Evolutionary conservation across 2,888 invertebrate species (phyloP), one percentile per base, ranked within the genome.

Genomic region (Acronicta aceris): DNA sequence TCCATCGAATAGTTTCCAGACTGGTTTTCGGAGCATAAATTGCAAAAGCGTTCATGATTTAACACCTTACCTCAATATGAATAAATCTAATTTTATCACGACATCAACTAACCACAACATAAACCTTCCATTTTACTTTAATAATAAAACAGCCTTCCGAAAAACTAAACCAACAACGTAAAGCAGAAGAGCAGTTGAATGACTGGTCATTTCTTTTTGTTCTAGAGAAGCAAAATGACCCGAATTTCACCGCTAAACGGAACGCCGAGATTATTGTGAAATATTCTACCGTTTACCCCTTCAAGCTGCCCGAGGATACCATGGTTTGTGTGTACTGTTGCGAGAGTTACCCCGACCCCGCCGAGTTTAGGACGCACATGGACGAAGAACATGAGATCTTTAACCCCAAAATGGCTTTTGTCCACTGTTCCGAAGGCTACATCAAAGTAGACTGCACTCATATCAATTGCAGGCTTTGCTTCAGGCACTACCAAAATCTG

Each of bases 191-290:
- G 59, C 83, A 83, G 73, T 65, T 83, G 81, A 90, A 89, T 92
- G 91, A 92, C 83, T 82, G 87, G 88, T 80, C 88, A 87, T 93
- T 93, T 93, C 89, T 93, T 91, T 93, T 91, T 93, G 93, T 93
- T 93, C 88, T 93, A 93, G 93, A 91, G 81, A 65, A 71, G 74
- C 75, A 76, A 79, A 87, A 85, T 83, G 88, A 89, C 82, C 82
- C 87, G 82, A 85, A 88, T 87, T 78, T 83, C 86, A 84, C 87
- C 88, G 89, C 90, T 79, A 92, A 89, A 87, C 87, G 87, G 83
- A 94, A 93, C 89, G 93, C 93, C 82, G 90, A 91, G 88, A 70
- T 89, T 67, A 84, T 94, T 74, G 87, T 94, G 87, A 87, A 85
- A 88, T 91, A 86, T 82, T 86, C 93, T 8, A 94, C 94, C 59